Conservation (phyloP, 2,113 vertebrate species). For the Archilochus colubris region DNA sequence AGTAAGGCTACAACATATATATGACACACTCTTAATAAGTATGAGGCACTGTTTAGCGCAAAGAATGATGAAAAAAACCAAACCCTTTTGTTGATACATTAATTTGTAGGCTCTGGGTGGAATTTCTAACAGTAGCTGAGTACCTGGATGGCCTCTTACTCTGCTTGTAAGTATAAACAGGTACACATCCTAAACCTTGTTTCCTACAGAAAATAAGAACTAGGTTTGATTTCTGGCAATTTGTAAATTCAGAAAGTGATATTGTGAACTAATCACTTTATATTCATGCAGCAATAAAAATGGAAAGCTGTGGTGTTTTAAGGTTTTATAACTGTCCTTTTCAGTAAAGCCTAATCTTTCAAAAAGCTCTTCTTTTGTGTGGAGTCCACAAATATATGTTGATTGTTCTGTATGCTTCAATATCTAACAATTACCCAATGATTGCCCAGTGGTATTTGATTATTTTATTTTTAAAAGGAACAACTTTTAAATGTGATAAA, state of each 20-base stretch:
- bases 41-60: not conserved
- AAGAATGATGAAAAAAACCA: not conserved
- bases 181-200: not conserved
- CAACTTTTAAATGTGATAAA: not conserved
- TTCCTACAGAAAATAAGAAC: not conserved
- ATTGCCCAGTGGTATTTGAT: not conserved
- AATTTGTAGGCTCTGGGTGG: not conserved
- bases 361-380: not conserved
- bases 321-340: not conserved
- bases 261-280: not conserved
- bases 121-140: not conserved
- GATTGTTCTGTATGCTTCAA: not conserved
- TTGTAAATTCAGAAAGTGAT: not conserved
- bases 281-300: conserved; percentile 20
- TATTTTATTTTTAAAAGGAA: not conserved
- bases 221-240: not conserved
- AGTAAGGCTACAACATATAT: not conserved
- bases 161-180: not conserved
- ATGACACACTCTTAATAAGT: not conserved
- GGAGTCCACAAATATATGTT: not conserved
- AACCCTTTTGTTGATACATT: not conserved
- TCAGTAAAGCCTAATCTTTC: not conserved
- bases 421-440: not conserved
- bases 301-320: not conserved
- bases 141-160: not conserved